Percentiles rank a stretch among this genome's conserved stretches.
Evolutionary conservation across 2,888 invertebrate species (phyloP).

Genomic region (Invenusta paracnida): DNA sequence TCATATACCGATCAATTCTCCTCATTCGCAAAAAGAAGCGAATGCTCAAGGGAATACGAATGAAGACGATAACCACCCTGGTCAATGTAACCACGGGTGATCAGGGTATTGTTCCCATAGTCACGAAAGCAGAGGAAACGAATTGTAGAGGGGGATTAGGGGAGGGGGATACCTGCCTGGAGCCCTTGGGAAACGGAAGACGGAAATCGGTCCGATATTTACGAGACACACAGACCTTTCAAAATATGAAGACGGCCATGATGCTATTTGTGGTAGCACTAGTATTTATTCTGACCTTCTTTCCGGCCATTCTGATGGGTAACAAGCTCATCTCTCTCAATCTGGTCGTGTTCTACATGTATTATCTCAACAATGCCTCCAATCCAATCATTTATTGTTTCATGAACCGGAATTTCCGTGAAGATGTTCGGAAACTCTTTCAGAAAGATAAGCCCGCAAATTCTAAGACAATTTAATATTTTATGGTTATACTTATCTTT

Average conservation of each 20-base stretch:
- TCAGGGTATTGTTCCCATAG: not conserved
- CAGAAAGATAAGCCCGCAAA: not conserved
- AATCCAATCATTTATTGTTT: conserved; percentile 60
- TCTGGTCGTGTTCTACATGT: conserved; percentile 56
- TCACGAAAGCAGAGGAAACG: not conserved
- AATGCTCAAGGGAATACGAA: not conserved
- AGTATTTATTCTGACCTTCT: conserved; percentile 56
- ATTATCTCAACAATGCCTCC: conserved; percentile 58
- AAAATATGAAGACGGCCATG: conserved; percentile 57
- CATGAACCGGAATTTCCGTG: conserved; percentile 58
- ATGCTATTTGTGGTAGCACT: conserved; percentile 59
- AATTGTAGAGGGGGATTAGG: too few species aligned
- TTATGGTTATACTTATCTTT: too few species aligned
- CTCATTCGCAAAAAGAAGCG: conserved; percentile 45
- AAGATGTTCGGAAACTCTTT: conserved; percentile 53
- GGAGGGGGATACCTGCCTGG: not conserved
- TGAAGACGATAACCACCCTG: not conserved
- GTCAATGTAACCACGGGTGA: not conserved
- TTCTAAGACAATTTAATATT: too few species aligned
- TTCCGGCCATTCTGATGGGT: conserved; percentile 56
- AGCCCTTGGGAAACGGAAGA: not conserved
- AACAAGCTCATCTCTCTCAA: conserved; percentile 49
- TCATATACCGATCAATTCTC: conserved; percentile 55
- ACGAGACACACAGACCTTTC: conserved; percentile 47
- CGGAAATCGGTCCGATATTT: not conserved